These are phyloP conservation scores for Orbicella faveolata DNA, from an alignment of 64 coral and sea anemone genomes.

Conservation along the genomic window DNA sequence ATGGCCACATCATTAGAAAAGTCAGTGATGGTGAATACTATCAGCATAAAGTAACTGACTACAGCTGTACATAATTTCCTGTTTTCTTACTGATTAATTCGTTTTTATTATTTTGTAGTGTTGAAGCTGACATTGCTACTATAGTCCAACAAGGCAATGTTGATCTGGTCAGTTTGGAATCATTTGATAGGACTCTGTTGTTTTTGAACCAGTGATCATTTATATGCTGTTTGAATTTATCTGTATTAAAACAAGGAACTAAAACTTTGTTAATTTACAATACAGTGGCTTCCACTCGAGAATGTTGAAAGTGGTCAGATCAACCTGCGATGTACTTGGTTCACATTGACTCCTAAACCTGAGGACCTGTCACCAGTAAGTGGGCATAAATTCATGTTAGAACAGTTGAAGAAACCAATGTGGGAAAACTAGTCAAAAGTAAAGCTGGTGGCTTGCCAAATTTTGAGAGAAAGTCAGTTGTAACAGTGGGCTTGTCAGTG, in stretches of 20 bases:
- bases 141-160: slow-evolving; percentile 88
- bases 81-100: not conserved
- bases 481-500: too few relatives aligned
- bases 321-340: slow-evolving; percentile 92
- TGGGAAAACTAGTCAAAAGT: too few relatives aligned
- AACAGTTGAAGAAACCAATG: too few relatives aligned
- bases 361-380: slow-evolving; percentile 86
- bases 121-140: slow-evolving; percentile 91
- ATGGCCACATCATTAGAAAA: too few relatives aligned
- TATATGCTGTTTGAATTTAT: not conserved
- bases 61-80: not conserved
- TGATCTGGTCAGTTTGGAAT: slow-evolving; percentile 71
- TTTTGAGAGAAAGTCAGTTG: too few relatives aligned
- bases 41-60: not conserved
- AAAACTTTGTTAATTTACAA: not conserved
- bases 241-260: not conserved
- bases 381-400: not conserved
- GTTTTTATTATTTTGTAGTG: slow-evolving; percentile 35
- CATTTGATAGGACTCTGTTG: not conserved
- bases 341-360: slow-evolving; percentile 70
- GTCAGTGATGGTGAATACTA: too few relatives aligned
- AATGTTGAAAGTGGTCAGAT: slow-evolving; percentile 89
- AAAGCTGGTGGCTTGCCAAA: too few relatives aligned
- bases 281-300: slow-evolving; percentile 92
- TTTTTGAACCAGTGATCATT: not conserved